A percentile compares a stretch with the other conserved stretches of the same genome.
Evolutionary conservation across 2,113 vertebrate species (phyloP).

Genomic region (Herpetotheres cachinnans): DNA sequence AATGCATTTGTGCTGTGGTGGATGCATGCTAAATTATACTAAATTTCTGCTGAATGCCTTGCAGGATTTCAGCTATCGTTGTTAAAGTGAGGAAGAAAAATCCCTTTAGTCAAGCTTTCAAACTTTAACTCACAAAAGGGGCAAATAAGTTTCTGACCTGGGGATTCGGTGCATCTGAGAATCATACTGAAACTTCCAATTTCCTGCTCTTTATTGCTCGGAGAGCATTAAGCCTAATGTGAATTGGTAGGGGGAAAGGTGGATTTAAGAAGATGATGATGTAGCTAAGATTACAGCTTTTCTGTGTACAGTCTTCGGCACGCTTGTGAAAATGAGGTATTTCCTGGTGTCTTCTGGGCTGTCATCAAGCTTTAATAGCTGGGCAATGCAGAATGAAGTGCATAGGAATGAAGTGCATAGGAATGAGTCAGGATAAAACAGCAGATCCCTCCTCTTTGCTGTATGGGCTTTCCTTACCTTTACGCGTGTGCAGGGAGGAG

Average conservation of each 20-base stretch:
- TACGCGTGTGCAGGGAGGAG: fast-evolving
- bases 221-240: background rate
- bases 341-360: background rate
- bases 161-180: background rate
- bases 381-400: background rate
- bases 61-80: background rate
- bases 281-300: background rate
- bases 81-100: background rate
- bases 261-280: background rate
- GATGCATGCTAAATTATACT: background rate
- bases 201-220: background rate
- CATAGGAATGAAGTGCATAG: fast-evolving
- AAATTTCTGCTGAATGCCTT: background rate
- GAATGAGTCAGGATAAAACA: background rate
- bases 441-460: background rate
- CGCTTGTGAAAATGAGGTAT: background rate
- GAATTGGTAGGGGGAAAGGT: background rate
- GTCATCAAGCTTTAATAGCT: background rate
- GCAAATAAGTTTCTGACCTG: background rate
- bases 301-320: background rate
- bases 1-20: background rate
- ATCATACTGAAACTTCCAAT: background rate
- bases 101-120: background rate
- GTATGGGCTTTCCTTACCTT: background rate
- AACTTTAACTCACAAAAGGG: background rate